Percentiles rank a stretch among this genome's conserved stretches.
These are phyloP conservation scores for Neogale vison DNA, from an alignment of 2,113 vertebrate genomes.

Conservation along the genomic window DNA sequence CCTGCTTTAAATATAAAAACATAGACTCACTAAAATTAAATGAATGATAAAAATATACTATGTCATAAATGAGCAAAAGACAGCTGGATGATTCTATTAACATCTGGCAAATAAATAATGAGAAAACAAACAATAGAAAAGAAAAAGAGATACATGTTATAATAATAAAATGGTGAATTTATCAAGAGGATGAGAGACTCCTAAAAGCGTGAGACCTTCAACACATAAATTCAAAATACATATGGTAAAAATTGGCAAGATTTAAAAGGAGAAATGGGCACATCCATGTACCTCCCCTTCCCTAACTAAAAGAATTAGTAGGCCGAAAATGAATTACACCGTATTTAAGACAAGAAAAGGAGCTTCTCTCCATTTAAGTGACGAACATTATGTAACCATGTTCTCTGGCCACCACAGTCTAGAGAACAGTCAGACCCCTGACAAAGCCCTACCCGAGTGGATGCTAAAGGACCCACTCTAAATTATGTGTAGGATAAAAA, in stretches of 20 bases:
- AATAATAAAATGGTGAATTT: not conserved
- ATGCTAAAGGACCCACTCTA: not conserved
- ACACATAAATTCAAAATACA: not conserved
- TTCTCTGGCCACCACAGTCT: not conserved
- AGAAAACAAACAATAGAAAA: not conserved
- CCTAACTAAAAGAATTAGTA: not conserved
- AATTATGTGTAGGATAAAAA: not conserved
- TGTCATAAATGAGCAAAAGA: not conserved
- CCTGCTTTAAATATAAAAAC: not conserved
- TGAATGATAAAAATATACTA: not conserved
- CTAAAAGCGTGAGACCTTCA: not conserved
- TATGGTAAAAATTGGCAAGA: not conserved
- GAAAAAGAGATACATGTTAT: not conserved
- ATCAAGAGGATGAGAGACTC: not conserved
- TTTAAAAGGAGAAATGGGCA: not conserved
- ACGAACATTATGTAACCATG: not conserved
- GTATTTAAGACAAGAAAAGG: not conserved
- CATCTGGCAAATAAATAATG: not conserved
- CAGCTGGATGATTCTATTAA: not conserved
- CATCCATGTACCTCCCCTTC: not conserved
- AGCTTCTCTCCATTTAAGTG: not conserved
- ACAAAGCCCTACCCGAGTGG: not conserved
- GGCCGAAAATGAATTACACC: not conserved
- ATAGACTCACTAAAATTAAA: not conserved
- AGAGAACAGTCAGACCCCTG: not conserved